Percentiles rank a stretch among this genome's conserved stretches.
Evolutionary conservation across 2,797 vertebrate species (phyloP).

Genomic region (Liparis tanakae): DNA sequence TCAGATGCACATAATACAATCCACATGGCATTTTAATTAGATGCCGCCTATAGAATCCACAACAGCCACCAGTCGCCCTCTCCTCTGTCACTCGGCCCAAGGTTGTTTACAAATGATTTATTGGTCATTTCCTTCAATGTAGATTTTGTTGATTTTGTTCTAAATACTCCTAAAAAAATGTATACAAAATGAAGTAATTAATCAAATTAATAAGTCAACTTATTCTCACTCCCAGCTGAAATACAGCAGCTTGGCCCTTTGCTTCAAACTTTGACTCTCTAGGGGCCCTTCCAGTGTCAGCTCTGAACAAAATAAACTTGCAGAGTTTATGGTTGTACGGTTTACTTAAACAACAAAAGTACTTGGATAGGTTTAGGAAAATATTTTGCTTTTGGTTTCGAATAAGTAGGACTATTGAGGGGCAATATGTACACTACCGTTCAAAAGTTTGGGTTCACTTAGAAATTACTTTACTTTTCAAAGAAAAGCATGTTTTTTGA

Average conservation of each 20-base stretch:
- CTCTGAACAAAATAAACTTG: background rate
- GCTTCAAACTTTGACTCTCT: background rate
- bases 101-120: background rate
- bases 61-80: background rate
- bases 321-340: background rate
- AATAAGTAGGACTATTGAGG: background rate
- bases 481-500: too few species aligned
- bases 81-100: background rate
- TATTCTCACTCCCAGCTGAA: background rate
- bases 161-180: background rate
- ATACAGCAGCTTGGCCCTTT: background rate
- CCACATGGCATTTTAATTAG: constrained; percentile 6
- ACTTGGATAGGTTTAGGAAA: background rate
- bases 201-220: background rate
- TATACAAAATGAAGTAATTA: background rate
- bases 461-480: too few species aligned
- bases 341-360: background rate
- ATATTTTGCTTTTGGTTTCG: background rate
- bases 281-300: background rate
- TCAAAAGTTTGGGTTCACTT: too few species aligned
- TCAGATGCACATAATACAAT: background rate
- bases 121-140: background rate
- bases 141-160: background rate
- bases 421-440: background rate
- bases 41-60: background rate